Base-by-base conservation (phyloP, 1,140 invertebrate species). In the Lordiphosa mommai region DNA sequence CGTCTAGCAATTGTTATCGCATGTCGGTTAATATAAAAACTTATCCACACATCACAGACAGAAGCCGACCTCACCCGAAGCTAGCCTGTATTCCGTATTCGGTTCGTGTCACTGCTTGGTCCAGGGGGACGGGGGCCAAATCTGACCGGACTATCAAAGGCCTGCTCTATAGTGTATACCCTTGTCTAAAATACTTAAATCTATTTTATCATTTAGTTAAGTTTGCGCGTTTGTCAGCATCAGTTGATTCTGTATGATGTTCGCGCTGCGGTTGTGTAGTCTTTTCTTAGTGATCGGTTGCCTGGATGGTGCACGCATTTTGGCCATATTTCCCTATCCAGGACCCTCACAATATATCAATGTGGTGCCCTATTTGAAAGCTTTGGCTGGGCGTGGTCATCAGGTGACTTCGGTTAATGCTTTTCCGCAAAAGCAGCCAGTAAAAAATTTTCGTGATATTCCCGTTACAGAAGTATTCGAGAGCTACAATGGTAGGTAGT, bases 391-490 rank as follows among this genome's bases (percentile, higher is more conserved):
- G 20, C 90, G 91, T 17, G 93, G 93, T 17, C 93, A 95, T 67
- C 88, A 94, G 4, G 65, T 95, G 2, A 94, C 93, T 3, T 91
- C 94, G 1, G 72, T 94, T 2, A 93, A 91, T 43, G 91, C 92
- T 52, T 94, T 93, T 72, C 91, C 92, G 41, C 79, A 89, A 49
- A 85, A 91, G 47, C 58, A 72, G 10, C 60, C 71, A 2, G 16
- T 87, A 0, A 46, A 61, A 20, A 88, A 88, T 44, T 87, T 86
- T 38, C 55, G 61, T 3, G 87, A 88, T 12, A 67, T 88, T 41
- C 14, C 48, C 0, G 36, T 85, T 0, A 9, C 46, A 0, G 64
- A 85, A 46, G 71, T 82, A 0, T 65, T 67, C 2, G 1, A 79
- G 0, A 48, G 60, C 0, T 86, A 82, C n/a, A 61, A 86, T 1